Evolutionary conservation across 2,888 invertebrate species (phyloP).

Genomic region (Archips xylosteana): DNA sequence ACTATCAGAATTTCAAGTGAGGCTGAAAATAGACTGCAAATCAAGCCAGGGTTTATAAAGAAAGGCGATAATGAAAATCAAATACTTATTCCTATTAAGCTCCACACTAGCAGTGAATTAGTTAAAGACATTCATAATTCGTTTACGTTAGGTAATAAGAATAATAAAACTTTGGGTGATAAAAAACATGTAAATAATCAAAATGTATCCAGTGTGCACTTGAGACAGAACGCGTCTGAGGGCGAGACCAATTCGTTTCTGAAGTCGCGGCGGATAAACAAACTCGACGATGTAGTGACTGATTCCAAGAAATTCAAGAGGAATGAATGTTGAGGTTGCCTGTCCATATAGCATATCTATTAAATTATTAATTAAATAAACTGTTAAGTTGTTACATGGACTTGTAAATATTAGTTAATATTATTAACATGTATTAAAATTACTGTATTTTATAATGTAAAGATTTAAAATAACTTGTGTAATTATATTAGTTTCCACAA

Average conservation of each 20-base stretch:
- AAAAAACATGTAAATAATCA: conserved; percentile 83
- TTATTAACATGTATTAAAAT: conserved; percentile 78
- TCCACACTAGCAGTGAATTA: conserved; percentile 77
- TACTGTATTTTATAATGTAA: conserved; percentile 81
- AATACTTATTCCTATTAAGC: conserved; percentile 77
- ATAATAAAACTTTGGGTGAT: conserved; percentile 78
- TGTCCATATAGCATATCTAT: conserved; percentile 71
- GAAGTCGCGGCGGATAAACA: conserved; percentile 74
- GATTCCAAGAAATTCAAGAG: conserved; percentile 81
- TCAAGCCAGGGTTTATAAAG: conserved; percentile 76
- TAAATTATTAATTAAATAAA: conserved; percentile 80
- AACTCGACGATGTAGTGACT: conserved; percentile 75
- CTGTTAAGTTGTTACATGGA: conserved; percentile 76
- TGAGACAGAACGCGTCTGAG: conserved; percentile 76
- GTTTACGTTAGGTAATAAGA: conserved; percentile 77
- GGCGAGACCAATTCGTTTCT: conserved; percentile 77
- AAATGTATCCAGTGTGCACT: conserved; percentile 78
- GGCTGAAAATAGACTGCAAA: conserved; percentile 76
- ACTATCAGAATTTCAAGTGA: conserved; percentile 79
- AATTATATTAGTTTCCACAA: conserved; percentile 77
- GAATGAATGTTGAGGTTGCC: conserved; percentile 77
- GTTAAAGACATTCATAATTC: conserved; percentile 83
- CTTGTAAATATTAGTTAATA: conserved; percentile 81
- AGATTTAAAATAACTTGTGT: conserved; percentile 74
- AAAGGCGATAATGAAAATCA: conserved; percentile 80